These are phyloP conservation scores for Arizona elegans DNA, from an alignment of 2,113 vertebrate species.

Conservation along the genomic window DNA sequence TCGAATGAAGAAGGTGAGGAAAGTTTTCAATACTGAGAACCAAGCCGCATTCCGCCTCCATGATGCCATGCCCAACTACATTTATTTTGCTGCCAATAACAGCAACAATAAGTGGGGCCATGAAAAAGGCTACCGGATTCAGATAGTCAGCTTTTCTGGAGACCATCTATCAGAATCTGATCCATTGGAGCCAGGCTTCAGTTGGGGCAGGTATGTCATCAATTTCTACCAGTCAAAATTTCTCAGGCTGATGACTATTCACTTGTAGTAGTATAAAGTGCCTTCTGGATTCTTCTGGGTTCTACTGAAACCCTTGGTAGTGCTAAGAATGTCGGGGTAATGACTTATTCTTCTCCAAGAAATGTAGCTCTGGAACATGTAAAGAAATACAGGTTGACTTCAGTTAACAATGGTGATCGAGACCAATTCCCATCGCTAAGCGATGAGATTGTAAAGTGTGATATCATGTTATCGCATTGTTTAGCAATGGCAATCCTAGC, in stretches of 20 bases:
- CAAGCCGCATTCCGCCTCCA: constrained; percentile 77
- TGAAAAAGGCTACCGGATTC: constrained; percentile 84
- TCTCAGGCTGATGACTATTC: background rate
- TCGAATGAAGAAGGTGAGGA: constrained; percentile 80
- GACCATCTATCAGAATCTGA: constrained; percentile 82
- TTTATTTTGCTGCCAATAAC: constrained; percentile 81
- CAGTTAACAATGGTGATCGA: background rate
- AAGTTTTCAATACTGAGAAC: constrained; percentile 78
- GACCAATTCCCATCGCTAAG: background rate
- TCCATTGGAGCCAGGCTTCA: constrained; percentile 81
- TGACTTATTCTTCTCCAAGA: background rate
- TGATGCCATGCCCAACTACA: constrained; percentile 77
- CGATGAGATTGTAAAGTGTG: background rate
- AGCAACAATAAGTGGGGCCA: constrained; percentile 85
- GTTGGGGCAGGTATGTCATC: constrained; percentile 86
- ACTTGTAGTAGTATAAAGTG: background rate
- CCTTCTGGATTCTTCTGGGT: background rate
- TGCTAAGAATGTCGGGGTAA: background rate
- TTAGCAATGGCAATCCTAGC: background rate
- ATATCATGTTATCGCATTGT: background rate
- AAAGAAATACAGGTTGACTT: background rate
- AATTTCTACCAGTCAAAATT: background rate
- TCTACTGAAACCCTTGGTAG: background rate
- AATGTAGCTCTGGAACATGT: background rate
- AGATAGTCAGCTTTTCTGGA: constrained; percentile 80